These are phyloP conservation scores for Busseola fusca DNA, from an alignment of 2,888 invertebrate genomes.

Conservation along the genomic window DNA sequence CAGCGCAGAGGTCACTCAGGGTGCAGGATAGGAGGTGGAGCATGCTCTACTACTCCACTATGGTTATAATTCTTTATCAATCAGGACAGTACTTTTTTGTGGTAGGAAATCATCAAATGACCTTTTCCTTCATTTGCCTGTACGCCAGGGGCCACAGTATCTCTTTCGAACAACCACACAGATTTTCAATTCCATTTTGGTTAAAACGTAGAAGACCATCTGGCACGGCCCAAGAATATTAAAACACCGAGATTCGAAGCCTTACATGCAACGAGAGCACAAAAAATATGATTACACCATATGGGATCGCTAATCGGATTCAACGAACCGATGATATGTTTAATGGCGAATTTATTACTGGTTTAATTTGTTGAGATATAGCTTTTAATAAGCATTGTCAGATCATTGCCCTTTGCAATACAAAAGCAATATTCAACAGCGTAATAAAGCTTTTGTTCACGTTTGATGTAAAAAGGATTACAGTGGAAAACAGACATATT, in stretches of 20 bases:
- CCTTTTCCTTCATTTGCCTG: too few relatives aligned
- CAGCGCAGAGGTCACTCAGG: background rate
- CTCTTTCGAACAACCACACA: too few relatives aligned
- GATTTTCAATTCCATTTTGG: constrained; percentile 6
- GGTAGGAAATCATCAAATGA: too few relatives aligned
- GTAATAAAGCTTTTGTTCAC: constrained; percentile 3
- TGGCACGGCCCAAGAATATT: constrained; percentile 40
- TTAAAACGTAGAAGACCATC: constrained; percentile 40
- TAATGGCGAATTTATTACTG: constrained; percentile 39
- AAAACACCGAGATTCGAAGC: constrained; percentile 39
- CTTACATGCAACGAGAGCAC: constrained; percentile 32
- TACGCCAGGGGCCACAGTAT: too few relatives aligned
- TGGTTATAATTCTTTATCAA: background rate
- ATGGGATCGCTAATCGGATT: constrained; percentile 48
- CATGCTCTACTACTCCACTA: background rate
- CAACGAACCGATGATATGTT: constrained; percentile 44
- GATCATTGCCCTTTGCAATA: constrained; percentile 13
- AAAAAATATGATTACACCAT: constrained; percentile 50
- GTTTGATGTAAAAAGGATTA: constrained; percentile 15
- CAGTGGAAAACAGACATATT: constrained; percentile 31
- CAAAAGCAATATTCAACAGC: constrained; percentile 11
- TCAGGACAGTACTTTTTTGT: background rate
- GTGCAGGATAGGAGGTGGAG: background rate
- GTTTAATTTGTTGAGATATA: constrained; percentile 29
- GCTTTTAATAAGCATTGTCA: constrained; percentile 21